Evolutionary conservation across 1,140 invertebrate genomes (phyloP).

Genomic region (Drosophila repletoides): DNA sequence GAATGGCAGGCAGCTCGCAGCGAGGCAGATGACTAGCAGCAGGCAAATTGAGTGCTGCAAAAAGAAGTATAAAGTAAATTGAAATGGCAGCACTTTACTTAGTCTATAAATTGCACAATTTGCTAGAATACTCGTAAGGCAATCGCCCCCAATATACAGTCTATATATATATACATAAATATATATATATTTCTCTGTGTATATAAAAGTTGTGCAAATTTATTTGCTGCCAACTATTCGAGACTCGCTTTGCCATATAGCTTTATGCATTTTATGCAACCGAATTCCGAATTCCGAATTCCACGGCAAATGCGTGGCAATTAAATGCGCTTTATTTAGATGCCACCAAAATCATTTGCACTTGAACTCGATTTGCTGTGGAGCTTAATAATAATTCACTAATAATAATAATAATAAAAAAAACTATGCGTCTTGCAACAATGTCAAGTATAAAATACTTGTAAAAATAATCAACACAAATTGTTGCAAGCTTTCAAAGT

Average conservation of each 20-base stretch:
- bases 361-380: slow-evolving; percentile 61
- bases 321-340: slow-evolving; percentile 76
- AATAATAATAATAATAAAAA: no score
- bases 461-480: slow-evolving; percentile 21
- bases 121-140: slow-evolving; percentile 7
- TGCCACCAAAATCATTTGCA: slow-evolving; percentile 38
- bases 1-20: slow-evolving; percentile 24
- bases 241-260: slow-evolving; percentile 20
- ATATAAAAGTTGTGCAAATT: background rate
- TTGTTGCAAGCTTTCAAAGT: slow-evolving; percentile 35
- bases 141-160: slow-evolving; percentile 11
- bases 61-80: slow-evolving; percentile 4
- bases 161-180: background rate
- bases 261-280: slow-evolving; percentile 1
- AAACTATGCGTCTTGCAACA: slow-evolving; percentile 51
- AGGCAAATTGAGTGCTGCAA: slow-evolving; percentile 62
- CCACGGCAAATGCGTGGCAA: slow-evolving; percentile 35
- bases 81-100: slow-evolving; percentile 13
- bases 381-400: slow-evolving; percentile 16
- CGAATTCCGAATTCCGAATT: slow-evolving; percentile 1
- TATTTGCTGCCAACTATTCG: background rate
- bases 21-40: slow-evolving; percentile 74
- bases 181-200: background rate
- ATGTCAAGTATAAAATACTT: slow-evolving; percentile 66
- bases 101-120: background rate